Evolutionary conservation across 2,888 invertebrate genomes (phyloP), one percentile per base, ranked within the genome.

Genomic region (Molorchus minor): DNA sequence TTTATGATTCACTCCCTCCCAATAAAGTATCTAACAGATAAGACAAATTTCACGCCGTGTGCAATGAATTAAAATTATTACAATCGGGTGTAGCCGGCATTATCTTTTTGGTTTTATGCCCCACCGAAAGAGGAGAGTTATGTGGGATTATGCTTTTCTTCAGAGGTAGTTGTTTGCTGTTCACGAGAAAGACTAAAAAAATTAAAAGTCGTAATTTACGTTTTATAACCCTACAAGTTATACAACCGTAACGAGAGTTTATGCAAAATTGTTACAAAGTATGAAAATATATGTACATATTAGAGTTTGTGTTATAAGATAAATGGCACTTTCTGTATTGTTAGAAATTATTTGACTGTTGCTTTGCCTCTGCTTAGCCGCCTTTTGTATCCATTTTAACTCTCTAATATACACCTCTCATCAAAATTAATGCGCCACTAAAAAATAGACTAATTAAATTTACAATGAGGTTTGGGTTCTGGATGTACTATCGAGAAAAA

Each of bases 1-100:
- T 58, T 56, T 58, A 61, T 64, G 64, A 61, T 52, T 61, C 64
- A 58, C 56, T 56, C 43, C 56, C n/a, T 12, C 64, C 54, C 53
- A 45, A 53, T 58, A 56, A 61, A 61, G 61, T 61, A 56, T 51
- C 41, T 56, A 40, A n/a, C 53, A 53, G 64, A 64, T 64, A 64
- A 64, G 58, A 45, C 40, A 21, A 46, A 51, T 49, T 64, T 53
- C 49, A n/a, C n/a, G 43, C 33, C 58, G 49, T 44, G 41, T 43
- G 25, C 43, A 43, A 43, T 43, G 43, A 43, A 43, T 43, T 43
- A 43, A 43, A 43, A 25, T 43, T 41, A 41, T 41, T 43, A 43
- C 43, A 43, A 15, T 43, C 25, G 7, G 21, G 43, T 13, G 13
- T 13, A 25, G 7, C 21, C 17, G n/a, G 13, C 43, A 20, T 43